These are phyloP conservation scores for Melangyna quadrimaculata DNA, from an alignment of 2,888 invertebrate genomes.

Conservation along the genomic window DNA sequence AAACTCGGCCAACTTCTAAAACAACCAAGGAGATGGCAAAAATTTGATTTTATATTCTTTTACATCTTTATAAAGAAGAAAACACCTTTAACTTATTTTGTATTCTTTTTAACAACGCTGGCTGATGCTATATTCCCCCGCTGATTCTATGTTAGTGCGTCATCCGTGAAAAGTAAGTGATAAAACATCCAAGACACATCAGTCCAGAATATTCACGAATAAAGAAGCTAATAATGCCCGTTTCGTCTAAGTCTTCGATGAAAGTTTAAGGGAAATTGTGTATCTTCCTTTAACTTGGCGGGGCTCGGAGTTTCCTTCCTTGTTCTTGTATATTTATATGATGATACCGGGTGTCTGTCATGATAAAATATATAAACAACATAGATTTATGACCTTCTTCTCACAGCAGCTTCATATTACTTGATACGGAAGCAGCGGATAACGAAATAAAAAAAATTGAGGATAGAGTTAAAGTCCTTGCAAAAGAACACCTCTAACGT, in stretches of 20 bases:
- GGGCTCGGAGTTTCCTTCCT: constrained; percentile 19
- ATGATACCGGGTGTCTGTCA: constrained; percentile 37
- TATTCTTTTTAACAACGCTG: constrained; percentile 1
- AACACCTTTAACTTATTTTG: too few relatives aligned
- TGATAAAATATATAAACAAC: constrained; percentile 60
- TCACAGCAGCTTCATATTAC: constrained; percentile 41
- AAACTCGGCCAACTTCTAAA: too few relatives aligned
- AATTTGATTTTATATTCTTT: neutral
- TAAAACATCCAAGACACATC: constrained; percentile 51
- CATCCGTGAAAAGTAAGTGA: constrained; percentile 33
- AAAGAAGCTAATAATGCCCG: constrained; percentile 56
- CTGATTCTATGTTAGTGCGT: constrained; percentile 23
- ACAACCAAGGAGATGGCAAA: too few relatives aligned
- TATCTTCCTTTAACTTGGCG: neutral
- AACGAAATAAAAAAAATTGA: neutral
- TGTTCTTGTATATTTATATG: too few relatives aligned
- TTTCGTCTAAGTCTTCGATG: constrained; percentile 38
- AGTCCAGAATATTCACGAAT: constrained; percentile 33
- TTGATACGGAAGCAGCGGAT: constrained; percentile 30
- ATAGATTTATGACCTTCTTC: constrained; percentile 62
- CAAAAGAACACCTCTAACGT: constrained; percentile 46
- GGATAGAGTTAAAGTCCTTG: constrained; percentile 35
- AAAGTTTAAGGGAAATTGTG: constrained; percentile 54
- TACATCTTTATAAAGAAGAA: too few relatives aligned
- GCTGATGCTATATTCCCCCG: neutral